These are phyloP conservation scores for Dynastes tityus DNA, from an alignment of 2,888 invertebrate genomes.

Conservation along the genomic window DNA sequence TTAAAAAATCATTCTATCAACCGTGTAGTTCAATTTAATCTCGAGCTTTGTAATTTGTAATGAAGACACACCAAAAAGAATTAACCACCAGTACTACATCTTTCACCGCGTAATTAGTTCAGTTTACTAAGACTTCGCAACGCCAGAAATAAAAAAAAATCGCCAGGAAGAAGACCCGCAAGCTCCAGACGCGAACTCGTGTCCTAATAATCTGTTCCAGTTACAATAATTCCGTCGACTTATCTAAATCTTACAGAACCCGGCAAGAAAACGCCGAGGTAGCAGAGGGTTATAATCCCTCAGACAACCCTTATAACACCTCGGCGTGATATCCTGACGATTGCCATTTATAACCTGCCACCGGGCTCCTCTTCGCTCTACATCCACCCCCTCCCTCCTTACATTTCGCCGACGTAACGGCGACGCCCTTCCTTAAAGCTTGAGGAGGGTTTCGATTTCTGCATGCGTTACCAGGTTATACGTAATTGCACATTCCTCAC, in stretches of 20 bases:
- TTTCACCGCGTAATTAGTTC: no score
- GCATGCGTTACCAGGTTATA: constrained; percentile 25
- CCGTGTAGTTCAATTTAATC: no score
- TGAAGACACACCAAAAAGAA: no score
- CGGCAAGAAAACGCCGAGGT: constrained; percentile 39
- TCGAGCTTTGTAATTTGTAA: no score
- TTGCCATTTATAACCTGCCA: constrained; percentile 47
- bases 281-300: constrained; percentile 47
- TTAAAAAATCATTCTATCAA: no score
- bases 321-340: constrained; percentile 47
- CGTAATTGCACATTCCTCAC: constrained; percentile 41
- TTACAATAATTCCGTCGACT: constrained; percentile 41
- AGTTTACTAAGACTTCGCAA: no score
- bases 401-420: background rate
- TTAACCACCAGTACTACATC: no score
- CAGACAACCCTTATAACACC: constrained; percentile 42
- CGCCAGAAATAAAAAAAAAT: no score
- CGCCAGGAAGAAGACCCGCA: background rate
- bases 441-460: constrained; percentile 30
- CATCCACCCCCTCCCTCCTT: background rate
- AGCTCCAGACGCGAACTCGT: constrained; percentile 2
- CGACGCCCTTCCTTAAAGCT: background rate
- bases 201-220: constrained; percentile 39
- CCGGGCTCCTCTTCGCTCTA: background rate
- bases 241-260: constrained; percentile 45